phyloP scores from a whole-genome alignment of 2,113 vertebrate genomes.

The Zeus faber region DNA sequence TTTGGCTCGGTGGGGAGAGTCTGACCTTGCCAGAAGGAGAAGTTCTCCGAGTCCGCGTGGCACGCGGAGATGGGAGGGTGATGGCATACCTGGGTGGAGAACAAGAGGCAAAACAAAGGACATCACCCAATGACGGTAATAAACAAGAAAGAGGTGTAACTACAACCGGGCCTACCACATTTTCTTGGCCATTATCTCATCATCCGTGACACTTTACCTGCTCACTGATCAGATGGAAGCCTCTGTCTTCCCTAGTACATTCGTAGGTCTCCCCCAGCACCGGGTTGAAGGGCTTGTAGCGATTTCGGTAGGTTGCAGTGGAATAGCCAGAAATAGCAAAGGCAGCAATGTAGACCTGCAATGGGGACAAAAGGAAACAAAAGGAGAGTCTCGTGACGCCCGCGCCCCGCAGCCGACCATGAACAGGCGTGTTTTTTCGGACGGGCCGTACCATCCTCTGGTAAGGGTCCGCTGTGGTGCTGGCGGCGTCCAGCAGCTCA shows the following conservation, averaged over 20 bases:
- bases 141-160: too few relatives aligned
- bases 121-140: too few relatives aligned
- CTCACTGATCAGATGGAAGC: constrained; percentile 87
- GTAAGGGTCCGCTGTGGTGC: constrained; percentile 77
- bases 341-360: constrained; percentile 85
- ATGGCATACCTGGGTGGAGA: constrained; percentile 80
- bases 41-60: constrained; percentile 87
- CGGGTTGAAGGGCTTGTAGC: constrained; percentile 93
- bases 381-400: neutral
- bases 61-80: constrained; percentile 89
- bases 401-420: too few relatives aligned
- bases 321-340: constrained; percentile 91
- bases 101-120: neutral
- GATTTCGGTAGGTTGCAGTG: constrained; percentile 84
- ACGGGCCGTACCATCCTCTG: constrained; percentile 81
- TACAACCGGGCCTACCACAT: too few relatives aligned
- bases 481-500: constrained; percentile 83
- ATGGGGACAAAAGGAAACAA: neutral
- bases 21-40: constrained; percentile 92
- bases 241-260: constrained; percentile 81
- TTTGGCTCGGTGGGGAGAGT: neutral
- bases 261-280: constrained; percentile 93
- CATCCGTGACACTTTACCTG: too few relatives aligned
- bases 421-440: neutral
- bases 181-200: too few relatives aligned